Percentiles rank a stretch among this genome's conserved stretches.
phyloP scores from a whole-genome alignment of 2,888 invertebrate genomes.

The Lutraria lutraria region DNA sequence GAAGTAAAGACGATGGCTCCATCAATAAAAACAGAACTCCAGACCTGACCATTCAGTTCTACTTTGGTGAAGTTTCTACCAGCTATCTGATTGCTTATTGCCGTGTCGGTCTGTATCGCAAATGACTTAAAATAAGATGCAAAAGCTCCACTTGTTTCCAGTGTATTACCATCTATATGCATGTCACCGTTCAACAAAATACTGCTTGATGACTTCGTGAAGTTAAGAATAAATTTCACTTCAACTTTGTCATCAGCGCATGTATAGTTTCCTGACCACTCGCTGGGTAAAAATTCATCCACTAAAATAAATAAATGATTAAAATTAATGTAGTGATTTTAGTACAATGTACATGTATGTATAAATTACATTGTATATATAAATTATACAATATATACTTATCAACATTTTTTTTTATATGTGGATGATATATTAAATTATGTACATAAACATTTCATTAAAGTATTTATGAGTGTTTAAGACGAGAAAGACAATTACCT shows the following conservation, averaged over 20 bases:
- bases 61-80: slow-evolving; percentile 55
- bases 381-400: too few species aligned
- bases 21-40: slow-evolving; percentile 47
- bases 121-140: slow-evolving; percentile 39
- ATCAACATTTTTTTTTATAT: too few species aligned
- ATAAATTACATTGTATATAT: too few species aligned
- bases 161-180: slow-evolving; percentile 27
- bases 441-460: too few species aligned
- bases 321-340: too few species aligned
- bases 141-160: slow-evolving; percentile 46
- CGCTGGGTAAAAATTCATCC: slow-evolving; percentile 63
- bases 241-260: slow-evolving; percentile 50
- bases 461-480: too few species aligned
- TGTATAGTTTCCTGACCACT: slow-evolving; percentile 64
- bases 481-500: too few species aligned
- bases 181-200: slow-evolving; percentile 38
- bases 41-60: slow-evolving; percentile 47
- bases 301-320: slow-evolving; percentile 37
- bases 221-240: slow-evolving; percentile 56
- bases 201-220: slow-evolving; percentile 54
- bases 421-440: too few species aligned
- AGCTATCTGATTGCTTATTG: slow-evolving; percentile 48
- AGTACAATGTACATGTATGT: too few species aligned
- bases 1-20: slow-evolving; percentile 46
- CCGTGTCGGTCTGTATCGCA: slow-evolving; percentile 33